Conservation (phyloP, 2,888 invertebrate genomes). For the Notodonta dromedarius region DNA sequence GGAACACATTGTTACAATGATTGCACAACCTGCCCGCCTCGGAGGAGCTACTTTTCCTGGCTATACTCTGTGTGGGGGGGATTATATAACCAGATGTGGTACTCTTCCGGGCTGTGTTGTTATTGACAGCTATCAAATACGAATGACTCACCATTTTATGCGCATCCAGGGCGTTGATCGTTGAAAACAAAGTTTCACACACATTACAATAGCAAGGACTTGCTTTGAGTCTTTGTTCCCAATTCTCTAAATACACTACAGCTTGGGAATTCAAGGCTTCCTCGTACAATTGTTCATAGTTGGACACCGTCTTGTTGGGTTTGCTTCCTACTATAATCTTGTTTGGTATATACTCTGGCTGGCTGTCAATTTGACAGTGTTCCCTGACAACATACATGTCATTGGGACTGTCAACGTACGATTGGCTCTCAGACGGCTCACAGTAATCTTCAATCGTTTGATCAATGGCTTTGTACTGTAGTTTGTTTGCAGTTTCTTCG, state of each 20-base stretch:
- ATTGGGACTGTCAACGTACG: background rate
- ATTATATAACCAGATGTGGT: slow-evolving; percentile 4
- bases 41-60: slow-evolving; percentile 21
- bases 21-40: slow-evolving; percentile 41
- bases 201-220: slow-evolving; percentile 48
- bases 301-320: slow-evolving; percentile 19
- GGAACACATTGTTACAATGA: slow-evolving; percentile 52
- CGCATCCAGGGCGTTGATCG: slow-evolving; percentile 52
- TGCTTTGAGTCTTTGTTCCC: slow-evolving; percentile 35
- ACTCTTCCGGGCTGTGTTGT: slow-evolving; percentile 33
- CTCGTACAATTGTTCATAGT: slow-evolving; percentile 18
- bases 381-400: background rate
- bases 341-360: slow-evolving; percentile 22
- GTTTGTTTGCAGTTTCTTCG: no score
- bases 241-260: slow-evolving; percentile 48
- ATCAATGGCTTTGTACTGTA: background rate
- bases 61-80: slow-evolving; percentile 8
- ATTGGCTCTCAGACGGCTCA: no score
- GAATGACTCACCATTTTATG: slow-evolving; percentile 61
- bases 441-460: background rate
- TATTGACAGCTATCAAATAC: slow-evolving; percentile 42
- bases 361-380: background rate
- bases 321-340: slow-evolving; percentile 46
- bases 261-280: slow-evolving; percentile 28
- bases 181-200: slow-evolving; percentile 56